Evolutionary conservation across 53 echinoderm and acorn worm species (phyloP), one percentile per base, ranked within the genome.

Genomic region (Echinometra lucunter): DNA sequence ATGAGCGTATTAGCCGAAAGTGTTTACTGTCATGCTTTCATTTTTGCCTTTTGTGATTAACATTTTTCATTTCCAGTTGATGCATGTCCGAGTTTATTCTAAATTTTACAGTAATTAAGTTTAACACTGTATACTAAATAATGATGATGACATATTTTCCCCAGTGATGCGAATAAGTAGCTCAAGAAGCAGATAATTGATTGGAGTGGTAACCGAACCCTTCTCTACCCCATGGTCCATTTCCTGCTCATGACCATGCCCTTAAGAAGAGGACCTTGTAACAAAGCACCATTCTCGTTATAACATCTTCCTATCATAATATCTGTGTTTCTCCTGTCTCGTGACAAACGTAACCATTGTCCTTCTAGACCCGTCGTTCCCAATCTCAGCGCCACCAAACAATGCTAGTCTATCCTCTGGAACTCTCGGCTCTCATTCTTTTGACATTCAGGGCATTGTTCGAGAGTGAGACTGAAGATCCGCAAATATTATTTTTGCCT

Each of bases 401-500:
- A 78, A 78, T 78, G 42, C 78, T 78, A 42, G 42, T 38, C 78
- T 42, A 40, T 8, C 40, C 10, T 30, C 78, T 40, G 1, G 42
- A 42, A 38, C 40, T 12, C 40, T 42, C 38, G 7, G 16, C 4
- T 40, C 38, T 42, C 42, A 11, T 3, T 85, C 49, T 85, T 28
- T 85, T 85, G 49, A 85, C 13, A 47, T 11, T 28, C 10, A 13
- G 28, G 11, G 27, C 30, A 85, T 85, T 53, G 85, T 85, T 45
- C 11, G 10, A 19, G 13, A 49, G 85, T 85, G 85, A 85, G 85
- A 47, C 85, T 49, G 45, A 85, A 81, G 3, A 85, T 49, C 27
- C 85, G 44, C 85, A 85, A 85, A 85, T 85, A 85, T 85, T 85
- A 85, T 85, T 85, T 85, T 85, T 63, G 63, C 27, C 23, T 57